Conservation (phyloP, 2,888 invertebrate genomes). For the Neoascia interrupta region DNA sequence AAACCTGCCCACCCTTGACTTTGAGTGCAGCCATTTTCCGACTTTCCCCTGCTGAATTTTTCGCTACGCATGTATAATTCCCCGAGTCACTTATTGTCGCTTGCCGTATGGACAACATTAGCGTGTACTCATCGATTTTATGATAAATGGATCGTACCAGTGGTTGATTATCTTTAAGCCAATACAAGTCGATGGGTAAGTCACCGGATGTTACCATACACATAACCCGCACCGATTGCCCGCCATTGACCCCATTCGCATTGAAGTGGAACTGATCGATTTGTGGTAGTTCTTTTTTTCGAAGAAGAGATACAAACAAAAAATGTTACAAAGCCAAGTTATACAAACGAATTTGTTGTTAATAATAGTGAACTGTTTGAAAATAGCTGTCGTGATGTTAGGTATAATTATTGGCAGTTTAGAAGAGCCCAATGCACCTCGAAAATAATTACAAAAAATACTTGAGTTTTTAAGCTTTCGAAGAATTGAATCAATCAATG, state of each 20-base stretch:
- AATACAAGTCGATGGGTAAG: slow-evolving; percentile 87
- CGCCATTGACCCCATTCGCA: slow-evolving; percentile 80
- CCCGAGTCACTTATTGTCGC: slow-evolving; percentile 80
- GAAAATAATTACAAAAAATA: no score
- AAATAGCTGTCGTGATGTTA: slow-evolving; percentile 49
- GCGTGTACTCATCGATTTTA: slow-evolving; percentile 80
- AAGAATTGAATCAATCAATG: slow-evolving; percentile 24
- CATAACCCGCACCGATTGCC: slow-evolving; percentile 81
- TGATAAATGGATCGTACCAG: slow-evolving; percentile 77
- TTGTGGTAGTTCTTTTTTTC: slow-evolving; percentile 80
- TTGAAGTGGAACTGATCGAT: slow-evolving; percentile 82
- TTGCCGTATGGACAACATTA: slow-evolving; percentile 80
- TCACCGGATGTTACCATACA: slow-evolving; percentile 89
- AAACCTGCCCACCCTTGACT: slow-evolving; percentile 83
- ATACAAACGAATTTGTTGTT: slow-evolving; percentile 49
- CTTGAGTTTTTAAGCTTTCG: no score
- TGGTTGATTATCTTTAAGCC: slow-evolving; percentile 81
- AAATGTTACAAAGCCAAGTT: slow-evolving; percentile 44
- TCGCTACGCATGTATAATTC: slow-evolving; percentile 83
- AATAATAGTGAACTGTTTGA: slow-evolving; percentile 53
- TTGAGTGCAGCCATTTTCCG: slow-evolving; percentile 81
- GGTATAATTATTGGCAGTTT: slow-evolving; percentile 16
- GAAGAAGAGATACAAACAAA: slow-evolving; percentile 14
- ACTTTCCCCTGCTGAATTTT: slow-evolving; percentile 82
- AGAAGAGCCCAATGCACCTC: slow-evolving; percentile 59